phyloP scores from a whole-genome alignment of 2,113 vertebrate species.

The Dissostichus mawsoni region DNA sequence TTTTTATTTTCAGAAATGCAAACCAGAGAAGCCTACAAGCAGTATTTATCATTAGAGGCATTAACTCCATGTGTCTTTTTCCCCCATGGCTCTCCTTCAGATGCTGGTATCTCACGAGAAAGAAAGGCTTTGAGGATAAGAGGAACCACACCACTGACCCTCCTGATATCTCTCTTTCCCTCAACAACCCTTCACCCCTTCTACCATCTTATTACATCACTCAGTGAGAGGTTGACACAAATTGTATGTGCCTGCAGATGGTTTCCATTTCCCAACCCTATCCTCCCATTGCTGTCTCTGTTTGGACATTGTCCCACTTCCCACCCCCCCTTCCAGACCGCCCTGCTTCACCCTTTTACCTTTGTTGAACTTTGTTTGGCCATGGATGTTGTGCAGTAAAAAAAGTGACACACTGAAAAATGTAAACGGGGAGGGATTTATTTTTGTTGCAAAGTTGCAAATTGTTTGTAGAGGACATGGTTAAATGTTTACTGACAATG shows the following conservation, averaged over 20 bases:
- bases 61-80: slow-evolving; percentile 57
- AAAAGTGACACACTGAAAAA: neutral
- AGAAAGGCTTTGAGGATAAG: slow-evolving; percentile 36
- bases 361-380: neutral
- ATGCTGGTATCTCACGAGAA: slow-evolving; percentile 41
- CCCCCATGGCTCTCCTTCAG: slow-evolving; percentile 40
- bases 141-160: slow-evolving; percentile 47
- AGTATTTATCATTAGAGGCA: slow-evolving; percentile 56
- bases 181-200: slow-evolving; percentile 36
- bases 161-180: slow-evolving; percentile 33
- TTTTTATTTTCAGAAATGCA: slow-evolving; percentile 63
- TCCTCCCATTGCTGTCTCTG: slow-evolving; percentile 37
- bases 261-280: slow-evolving; percentile 68
- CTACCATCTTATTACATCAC: slow-evolving; percentile 37
- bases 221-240: slow-evolving; percentile 52
- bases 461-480: neutral
- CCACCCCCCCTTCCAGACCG: slow-evolving; percentile 13
- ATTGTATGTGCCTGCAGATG: slow-evolving; percentile 68
- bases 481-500: neutral
- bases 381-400: neutral
- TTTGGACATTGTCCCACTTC: slow-evolving; percentile 55
- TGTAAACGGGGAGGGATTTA: neutral
- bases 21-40: slow-evolving; percentile 55
- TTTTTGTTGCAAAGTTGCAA: no score
- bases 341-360: slow-evolving; percentile 13